phyloP scores from a whole-genome alignment of 2,113 vertebrate species.

The Eulemur macaco region DNA sequence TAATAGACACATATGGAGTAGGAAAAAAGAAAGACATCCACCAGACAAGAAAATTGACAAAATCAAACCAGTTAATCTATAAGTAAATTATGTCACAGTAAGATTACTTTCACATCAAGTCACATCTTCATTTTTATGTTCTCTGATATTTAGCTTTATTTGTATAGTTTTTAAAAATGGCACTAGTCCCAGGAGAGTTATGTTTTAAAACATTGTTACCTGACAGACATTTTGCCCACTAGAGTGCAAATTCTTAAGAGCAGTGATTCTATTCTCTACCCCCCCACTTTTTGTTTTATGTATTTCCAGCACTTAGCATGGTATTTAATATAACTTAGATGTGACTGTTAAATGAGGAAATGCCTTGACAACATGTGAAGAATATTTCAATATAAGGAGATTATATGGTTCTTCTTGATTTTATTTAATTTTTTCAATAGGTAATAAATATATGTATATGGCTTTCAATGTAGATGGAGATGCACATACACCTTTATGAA shows the following conservation, averaged over 20 bases:
- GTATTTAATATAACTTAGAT: neutral
- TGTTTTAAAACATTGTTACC: neutral
- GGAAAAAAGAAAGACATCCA: neutral
- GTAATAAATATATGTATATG: neutral
- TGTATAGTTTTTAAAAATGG: neutral
- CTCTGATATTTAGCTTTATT: neutral
- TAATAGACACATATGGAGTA: neutral
- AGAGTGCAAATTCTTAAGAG: neutral
- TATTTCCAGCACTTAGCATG: neutral
- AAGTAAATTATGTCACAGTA: neutral
- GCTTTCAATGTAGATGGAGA: neutral
- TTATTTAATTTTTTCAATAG: neutral
- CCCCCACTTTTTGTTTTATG: neutral
- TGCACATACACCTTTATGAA: neutral
- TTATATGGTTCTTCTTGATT: neutral
- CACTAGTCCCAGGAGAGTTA: neutral
- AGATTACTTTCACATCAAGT: neutral
- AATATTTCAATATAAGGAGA: neutral
- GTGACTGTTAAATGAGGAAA: neutral
- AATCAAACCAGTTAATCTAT: neutral
- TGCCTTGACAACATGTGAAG: neutral
- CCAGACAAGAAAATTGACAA: neutral
- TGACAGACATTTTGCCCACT: neutral
- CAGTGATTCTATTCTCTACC: neutral
- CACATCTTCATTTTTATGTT: neutral